Evolutionary conservation across 2,888 invertebrate species (phyloP).

Genomic region (Galerucella calmariensis): DNA sequence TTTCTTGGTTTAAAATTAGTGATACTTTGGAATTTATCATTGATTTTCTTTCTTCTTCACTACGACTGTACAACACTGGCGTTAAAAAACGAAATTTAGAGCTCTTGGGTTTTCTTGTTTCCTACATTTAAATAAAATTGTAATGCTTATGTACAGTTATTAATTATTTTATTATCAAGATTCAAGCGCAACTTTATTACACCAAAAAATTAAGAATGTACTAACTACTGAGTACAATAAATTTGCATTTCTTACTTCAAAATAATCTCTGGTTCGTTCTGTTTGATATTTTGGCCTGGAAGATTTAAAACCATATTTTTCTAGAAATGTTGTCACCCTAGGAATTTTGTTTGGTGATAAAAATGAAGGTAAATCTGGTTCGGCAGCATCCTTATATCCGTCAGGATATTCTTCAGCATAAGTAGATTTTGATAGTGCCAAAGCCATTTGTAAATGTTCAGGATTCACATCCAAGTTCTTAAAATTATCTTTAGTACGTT

Average conservation of each 20-base stretch:
- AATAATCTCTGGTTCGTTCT: constrained; percentile 20
- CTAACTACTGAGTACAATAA: background rate
- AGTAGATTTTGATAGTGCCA: constrained; percentile 74
- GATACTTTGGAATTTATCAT: constrained; percentile 59
- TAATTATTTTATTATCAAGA: too few relatives aligned
- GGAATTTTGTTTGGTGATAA: constrained; percentile 45
- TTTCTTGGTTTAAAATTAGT: constrained; percentile 50
- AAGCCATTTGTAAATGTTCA: constrained; percentile 75
- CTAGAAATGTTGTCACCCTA: constrained; percentile 68
- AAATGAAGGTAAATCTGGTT: constrained; percentile 35
- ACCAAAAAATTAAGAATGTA: too few relatives aligned
- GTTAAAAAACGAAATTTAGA: constrained; percentile 59
- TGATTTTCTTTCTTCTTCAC: constrained; percentile 57
- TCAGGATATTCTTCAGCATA: constrained; percentile 49
- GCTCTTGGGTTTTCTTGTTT: constrained; percentile 51
- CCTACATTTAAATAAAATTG: constrained; percentile 43
- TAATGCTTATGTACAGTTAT: background rate
- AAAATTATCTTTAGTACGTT: constrained; percentile 66
- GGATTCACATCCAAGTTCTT: constrained; percentile 69
- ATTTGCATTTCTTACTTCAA: constrained; percentile 34
- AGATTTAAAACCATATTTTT: constrained; percentile 72
- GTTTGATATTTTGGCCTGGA: constrained; percentile 38
- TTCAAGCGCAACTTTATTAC: too few relatives aligned
- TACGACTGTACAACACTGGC: constrained; percentile 58
- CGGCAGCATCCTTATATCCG: constrained; percentile 33